These are phyloP conservation scores for Cephus pygmeus DNA, from an alignment of 2,888 invertebrate species.

Conservation along the genomic window DNA sequence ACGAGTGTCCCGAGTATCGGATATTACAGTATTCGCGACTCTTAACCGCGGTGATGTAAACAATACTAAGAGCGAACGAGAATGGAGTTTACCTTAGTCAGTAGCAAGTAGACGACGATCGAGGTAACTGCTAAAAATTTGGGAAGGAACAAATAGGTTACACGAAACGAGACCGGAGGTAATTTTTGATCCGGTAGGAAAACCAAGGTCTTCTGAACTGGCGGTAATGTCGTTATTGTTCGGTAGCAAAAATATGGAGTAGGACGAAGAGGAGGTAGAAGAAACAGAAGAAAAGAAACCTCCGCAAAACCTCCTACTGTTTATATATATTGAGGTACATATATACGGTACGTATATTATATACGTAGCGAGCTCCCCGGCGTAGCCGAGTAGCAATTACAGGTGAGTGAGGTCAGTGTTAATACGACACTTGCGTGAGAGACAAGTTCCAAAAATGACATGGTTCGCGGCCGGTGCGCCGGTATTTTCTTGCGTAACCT, in stretches of 20 bases:
- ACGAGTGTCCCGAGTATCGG: background rate
- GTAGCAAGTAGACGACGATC: background rate
- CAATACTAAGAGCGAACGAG: background rate
- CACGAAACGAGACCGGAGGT: background rate
- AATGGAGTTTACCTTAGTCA: background rate
- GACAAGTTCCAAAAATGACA: conserved; percentile 63
- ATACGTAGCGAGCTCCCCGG: background rate
- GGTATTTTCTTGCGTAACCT: conserved; percentile 43
- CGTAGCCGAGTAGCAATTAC: conserved; percentile 55
- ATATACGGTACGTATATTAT: background rate
- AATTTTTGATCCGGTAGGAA: background rate
- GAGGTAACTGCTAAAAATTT: background rate
- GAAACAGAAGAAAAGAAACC: conserved; percentile 7
- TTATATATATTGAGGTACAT: background rate
- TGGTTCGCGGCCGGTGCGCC: conserved; percentile 47
- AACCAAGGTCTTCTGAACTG: background rate
- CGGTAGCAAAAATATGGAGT: background rate
- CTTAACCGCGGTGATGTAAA: background rate
- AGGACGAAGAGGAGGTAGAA: conserved; percentile 1
- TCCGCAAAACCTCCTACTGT: background rate
- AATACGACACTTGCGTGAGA: conserved; percentile 64
- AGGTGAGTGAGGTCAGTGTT: conserved; percentile 65
- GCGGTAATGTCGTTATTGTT: background rate
- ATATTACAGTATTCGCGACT: background rate
- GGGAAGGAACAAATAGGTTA: background rate